Conservation (phyloP, 2,888 invertebrate species). For the Hypsopygia costalis region DNA sequence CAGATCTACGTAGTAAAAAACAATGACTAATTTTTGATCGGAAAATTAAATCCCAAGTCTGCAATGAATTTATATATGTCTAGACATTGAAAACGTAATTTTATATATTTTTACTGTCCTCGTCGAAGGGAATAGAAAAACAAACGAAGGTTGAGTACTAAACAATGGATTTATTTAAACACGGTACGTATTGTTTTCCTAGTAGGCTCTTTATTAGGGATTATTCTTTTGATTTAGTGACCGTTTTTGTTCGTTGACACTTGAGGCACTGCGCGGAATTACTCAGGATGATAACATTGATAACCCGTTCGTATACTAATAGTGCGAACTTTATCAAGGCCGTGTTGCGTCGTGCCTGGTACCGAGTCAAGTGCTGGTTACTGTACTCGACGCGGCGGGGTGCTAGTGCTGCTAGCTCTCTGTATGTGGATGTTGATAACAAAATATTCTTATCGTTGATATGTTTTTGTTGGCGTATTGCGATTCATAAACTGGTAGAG, state of each 20-base stretch:
- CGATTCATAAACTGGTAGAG: background rate
- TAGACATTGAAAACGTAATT: too few species aligned
- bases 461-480: conserved; percentile 9
- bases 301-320: conserved; percentile 25
- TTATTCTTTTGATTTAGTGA: background rate
- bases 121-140: too few species aligned
- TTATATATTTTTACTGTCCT: too few species aligned
- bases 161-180: conserved; percentile 52
- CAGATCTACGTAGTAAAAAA: too few species aligned
- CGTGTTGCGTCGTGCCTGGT: conserved; percentile 67
- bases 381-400: conserved; percentile 29
- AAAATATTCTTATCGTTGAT: conserved; percentile 42
- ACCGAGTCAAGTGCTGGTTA: conserved; percentile 32
- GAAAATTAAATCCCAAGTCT: too few species aligned
- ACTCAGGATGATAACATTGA: conserved; percentile 3
- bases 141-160: too few species aligned
- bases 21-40: too few species aligned
- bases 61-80: too few species aligned
- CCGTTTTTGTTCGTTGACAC: background rate
- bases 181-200: conserved; percentile 32
- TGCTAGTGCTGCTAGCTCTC: conserved; percentile 16
- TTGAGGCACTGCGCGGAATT: background rate
- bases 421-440: conserved; percentile 63
- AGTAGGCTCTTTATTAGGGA: conserved; percentile 9
- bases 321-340: conserved; percentile 67